Evolutionary conservation across 2,888 invertebrate genomes (phyloP), one percentile per base, ranked within the genome.

Genomic region (Drosophila formosana): DNA sequence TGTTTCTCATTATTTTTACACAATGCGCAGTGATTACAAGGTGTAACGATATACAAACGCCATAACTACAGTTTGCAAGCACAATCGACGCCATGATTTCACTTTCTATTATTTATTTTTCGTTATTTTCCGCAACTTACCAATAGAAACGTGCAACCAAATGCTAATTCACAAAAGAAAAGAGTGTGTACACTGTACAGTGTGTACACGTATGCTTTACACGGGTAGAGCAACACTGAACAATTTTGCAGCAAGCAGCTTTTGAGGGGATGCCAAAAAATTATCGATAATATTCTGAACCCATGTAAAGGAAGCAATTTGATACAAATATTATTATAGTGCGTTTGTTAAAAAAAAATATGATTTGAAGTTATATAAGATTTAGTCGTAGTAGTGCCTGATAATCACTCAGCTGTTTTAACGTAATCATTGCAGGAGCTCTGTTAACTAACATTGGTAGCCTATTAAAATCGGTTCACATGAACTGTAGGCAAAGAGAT

Each of bases 101-200:
- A 47, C 52, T 43, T 65, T 72, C 61, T 50, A 32, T 3, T 18
- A 66, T 18, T 50, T 72, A 52, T 81, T 77, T 85, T 69, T 2
- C 11, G 28, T 43, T 72, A 70, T 79, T 75, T 75, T 71, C 32
- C 51, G 55, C 34, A 80, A 72, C 91, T 88, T 75, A 91, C 92
- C 91, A 82, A 55, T 49, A 76, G 81, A 91, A 92, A 92, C 92
- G 92, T 92, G 92, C 89, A 89, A 80, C 82, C 82, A 90, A 87
- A 88, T 87, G 89, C 86, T 82, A 80, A 88, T 82, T 89, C 89
- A 89, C 88, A 80, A 89, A 84, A 72, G 78, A 84, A 90, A 91
- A 92, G 88, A 90, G 66, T 80, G 82, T 78, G 56, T 67, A 62
- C 39, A 41, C 39, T 41, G 13, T 37, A 37, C 6, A 30, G 82